Base-by-base conservation (phyloP, 1,140 invertebrate genomes). In the Hetaerina americana region DNA sequence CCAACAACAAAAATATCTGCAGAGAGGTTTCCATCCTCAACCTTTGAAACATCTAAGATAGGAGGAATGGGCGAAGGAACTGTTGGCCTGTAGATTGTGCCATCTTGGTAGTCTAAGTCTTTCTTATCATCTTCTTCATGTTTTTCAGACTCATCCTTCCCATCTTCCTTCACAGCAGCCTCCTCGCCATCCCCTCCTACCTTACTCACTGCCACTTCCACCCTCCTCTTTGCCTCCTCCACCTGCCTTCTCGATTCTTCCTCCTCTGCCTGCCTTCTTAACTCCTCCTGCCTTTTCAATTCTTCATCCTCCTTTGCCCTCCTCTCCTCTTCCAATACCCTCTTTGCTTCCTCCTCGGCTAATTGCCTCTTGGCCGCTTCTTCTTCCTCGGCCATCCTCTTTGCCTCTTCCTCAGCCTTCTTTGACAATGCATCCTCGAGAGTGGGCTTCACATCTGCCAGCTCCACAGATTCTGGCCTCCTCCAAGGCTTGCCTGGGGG, bases 401-500 rank as follows among this genome's bases (percentile, higher is more conserved):
- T 49, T 70, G 72, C 66, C 15, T 67, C 31, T 73, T 68, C 68
- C 72, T 18, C 70, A 49, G 22, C 74, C 74, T 27, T 76, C 72
- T 27, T 75, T 72, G 5, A 66, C 67, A 68, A 75, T n/a, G 26
- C 70, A 27, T 80, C 78, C 66, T 74, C 75, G 69, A 74, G 69
- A 70, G 70, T 76, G 15, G 69, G 68, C 72, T 79, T 79, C 0
- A 78, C 78, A 0, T 25, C 10, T 0, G 8, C 15, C 8, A 57
- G 66, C 26, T 57, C 40, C 40, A 18, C n/a, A n/a, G n/a, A n/a
- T n/a, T n/a, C n/a, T n/a, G n/a, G 69, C 72, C 69, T 78, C 74
- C 0, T 80, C 77, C 69, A 77, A 70, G 40, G 40, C 40, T 57
- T 57, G 68, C 73, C 70, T 71, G 83, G 82, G 66, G 84, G 83